phyloP scores from a whole-genome alignment of 2,113 vertebrate genomes.

The Sakesphorus luctuosus region DNA sequence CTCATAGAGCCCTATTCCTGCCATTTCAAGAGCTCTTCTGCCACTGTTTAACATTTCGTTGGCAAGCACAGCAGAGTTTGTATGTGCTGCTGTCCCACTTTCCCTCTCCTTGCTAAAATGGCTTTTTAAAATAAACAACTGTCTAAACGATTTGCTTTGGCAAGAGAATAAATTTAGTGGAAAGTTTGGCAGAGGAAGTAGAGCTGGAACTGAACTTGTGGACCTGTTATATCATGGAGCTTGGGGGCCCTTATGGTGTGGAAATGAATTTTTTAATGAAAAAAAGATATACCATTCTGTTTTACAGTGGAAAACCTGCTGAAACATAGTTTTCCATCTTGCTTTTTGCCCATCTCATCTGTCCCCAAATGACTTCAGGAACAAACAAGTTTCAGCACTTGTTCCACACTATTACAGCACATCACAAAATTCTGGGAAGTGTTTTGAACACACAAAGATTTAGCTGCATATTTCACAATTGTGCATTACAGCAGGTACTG shows the following conservation, averaged over 20 bases:
- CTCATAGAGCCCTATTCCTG: neutral
- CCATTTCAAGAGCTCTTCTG: conserved; percentile 28
- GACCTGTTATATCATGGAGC: conserved; percentile 61
- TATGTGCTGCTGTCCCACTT: conserved; percentile 40
- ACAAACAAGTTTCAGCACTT: neutral
- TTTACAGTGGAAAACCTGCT: conserved; percentile 40
- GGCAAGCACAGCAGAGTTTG: conserved; percentile 24
- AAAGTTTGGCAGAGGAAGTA: conserved; percentile 63
- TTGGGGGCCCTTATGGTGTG: conserved; percentile 29
- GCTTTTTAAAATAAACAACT: conserved; percentile 71
- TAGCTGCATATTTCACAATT: neutral
- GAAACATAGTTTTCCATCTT: conserved; percentile 39
- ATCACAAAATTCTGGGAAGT: neutral
- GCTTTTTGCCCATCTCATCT: conserved; percentile 29
- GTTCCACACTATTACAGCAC: neutral
- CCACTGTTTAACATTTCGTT: conserved; percentile 58
- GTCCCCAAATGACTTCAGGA: conserved; percentile 57
- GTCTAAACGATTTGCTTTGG: conserved; percentile 73
- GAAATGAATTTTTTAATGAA: conserved; percentile 54
- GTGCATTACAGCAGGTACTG: neutral
- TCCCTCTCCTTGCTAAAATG: conserved; percentile 59
- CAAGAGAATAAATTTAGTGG: conserved; percentile 60
- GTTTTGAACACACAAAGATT: neutral
- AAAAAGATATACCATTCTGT: conserved; percentile 23
- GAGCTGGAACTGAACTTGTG: conserved; percentile 35